These are phyloP conservation scores for Autographa gamma DNA, from an alignment of 2,888 invertebrate genomes.

Conservation along the genomic window DNA sequence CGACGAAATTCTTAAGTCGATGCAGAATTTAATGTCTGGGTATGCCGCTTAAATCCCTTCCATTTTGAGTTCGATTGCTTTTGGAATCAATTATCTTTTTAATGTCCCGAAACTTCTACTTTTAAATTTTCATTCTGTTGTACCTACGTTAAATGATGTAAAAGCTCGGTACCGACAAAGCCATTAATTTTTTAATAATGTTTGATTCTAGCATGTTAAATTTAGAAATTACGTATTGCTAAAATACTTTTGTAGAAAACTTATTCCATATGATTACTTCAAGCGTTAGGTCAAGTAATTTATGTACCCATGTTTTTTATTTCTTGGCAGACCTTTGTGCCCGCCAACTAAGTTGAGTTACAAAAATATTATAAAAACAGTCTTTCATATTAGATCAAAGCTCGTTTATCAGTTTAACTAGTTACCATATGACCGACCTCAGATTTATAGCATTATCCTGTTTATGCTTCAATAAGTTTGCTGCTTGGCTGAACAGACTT, in stretches of 20 bases:
- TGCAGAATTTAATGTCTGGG: conserved; percentile 36
- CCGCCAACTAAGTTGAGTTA: conserved; percentile 7
- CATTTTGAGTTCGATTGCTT: conserved; percentile 8
- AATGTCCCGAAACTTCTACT: conserved; percentile 13
- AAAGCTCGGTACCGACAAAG: too few relatives aligned
- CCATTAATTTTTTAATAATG: too few relatives aligned
- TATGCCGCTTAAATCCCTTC: conserved; percentile 18
- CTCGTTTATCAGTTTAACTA: conserved; percentile 61
- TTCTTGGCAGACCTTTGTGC: background rate
- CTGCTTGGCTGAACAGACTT: conserved; percentile 72
- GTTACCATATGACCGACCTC: conserved; percentile 68
- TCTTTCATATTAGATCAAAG: conserved; percentile 64
- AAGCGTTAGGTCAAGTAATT: too few relatives aligned
- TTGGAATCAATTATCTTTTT: background rate
- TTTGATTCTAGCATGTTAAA: too few relatives aligned
- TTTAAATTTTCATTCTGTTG: background rate
- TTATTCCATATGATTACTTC: too few relatives aligned
- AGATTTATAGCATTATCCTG: conserved; percentile 76
- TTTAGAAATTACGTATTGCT: too few relatives aligned
- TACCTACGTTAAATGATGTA: background rate
- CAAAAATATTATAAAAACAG: conserved; percentile 55
- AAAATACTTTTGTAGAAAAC: too few relatives aligned
- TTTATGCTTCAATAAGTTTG: conserved; percentile 76
- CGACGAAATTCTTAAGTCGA: conserved; percentile 26
- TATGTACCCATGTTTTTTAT: background rate